Evolutionary conservation across 2,888 invertebrate genomes (phyloP).

Genomic region (Gymnocheta viridis): DNA sequence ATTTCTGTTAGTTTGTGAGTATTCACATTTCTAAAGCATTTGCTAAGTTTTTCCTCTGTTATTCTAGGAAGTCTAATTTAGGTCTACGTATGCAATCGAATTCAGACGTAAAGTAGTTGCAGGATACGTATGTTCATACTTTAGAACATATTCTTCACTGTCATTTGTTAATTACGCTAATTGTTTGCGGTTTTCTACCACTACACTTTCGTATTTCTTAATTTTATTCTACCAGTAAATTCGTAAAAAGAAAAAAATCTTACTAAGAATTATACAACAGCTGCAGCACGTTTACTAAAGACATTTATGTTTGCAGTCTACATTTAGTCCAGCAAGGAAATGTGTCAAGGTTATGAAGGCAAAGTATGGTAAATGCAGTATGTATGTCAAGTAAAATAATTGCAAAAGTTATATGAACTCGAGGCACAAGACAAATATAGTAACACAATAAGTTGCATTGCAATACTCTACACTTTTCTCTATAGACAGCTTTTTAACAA

Average conservation of each 20-base stretch:
- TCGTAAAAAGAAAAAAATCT: no score
- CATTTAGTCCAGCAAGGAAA: neutral
- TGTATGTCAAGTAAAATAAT: neutral
- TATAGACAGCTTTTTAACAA: no score
- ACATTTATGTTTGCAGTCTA: neutral
- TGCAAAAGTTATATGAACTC: constrained; percentile 5
- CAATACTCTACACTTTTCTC: neutral
- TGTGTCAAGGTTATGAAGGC: constrained; percentile 32
- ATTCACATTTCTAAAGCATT: neutral
- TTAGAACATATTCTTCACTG: neutral
- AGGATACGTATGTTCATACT: neutral
- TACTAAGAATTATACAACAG: neutral
- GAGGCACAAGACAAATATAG: neutral
- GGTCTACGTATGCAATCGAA: neutral
- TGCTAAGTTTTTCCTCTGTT: neutral
- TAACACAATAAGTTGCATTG: neutral
- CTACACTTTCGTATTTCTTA: neutral
- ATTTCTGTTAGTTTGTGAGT: neutral
- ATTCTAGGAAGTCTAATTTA: constrained; percentile 59
- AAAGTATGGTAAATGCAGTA: neutral
- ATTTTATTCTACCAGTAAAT: neutral
- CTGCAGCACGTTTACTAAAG: neutral
- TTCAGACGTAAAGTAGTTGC: neutral
- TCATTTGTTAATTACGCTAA: constrained; percentile 3
- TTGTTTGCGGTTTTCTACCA: constrained; percentile 17